Evolutionary conservation across 2,888 invertebrate genomes (phyloP).

Genomic region (Amiota communis): DNA sequence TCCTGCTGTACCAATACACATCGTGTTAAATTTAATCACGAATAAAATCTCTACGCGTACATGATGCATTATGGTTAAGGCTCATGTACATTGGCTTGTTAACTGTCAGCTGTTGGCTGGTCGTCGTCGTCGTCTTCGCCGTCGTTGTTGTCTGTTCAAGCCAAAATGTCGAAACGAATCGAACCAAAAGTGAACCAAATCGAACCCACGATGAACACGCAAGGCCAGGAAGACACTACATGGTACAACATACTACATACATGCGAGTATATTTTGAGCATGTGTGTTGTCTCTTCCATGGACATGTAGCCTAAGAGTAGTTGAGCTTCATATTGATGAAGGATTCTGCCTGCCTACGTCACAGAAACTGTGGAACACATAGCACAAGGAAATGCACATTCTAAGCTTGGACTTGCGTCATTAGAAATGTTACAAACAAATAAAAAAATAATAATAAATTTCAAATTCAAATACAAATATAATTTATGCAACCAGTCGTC

Average conservation of each 20-base stretch:
- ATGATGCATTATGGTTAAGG: constrained; percentile 37
- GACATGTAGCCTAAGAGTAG: background rate
- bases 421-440: too few species aligned
- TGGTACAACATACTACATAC: too few species aligned
- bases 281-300: background rate
- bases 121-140: background rate
- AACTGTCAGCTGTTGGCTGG: constrained; percentile 32
- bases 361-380: too few species aligned
- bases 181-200: too few species aligned
- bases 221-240: background rate
- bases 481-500: too few species aligned
- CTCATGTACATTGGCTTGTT: constrained; percentile 30
- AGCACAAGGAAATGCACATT: too few species aligned
- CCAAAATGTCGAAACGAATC: background rate
- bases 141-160: background rate
- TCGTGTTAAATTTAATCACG: constrained; percentile 44
- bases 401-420: too few species aligned
- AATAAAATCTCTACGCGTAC: constrained; percentile 38
- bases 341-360: background rate
- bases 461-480: too few species aligned
- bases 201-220: constrained; percentile 1
- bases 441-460: too few species aligned
- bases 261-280: background rate
- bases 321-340: background rate
- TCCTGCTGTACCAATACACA: constrained; percentile 26